Conservation (phyloP, 2,113 vertebrate species). For the Apaloderma vittatum region DNA sequence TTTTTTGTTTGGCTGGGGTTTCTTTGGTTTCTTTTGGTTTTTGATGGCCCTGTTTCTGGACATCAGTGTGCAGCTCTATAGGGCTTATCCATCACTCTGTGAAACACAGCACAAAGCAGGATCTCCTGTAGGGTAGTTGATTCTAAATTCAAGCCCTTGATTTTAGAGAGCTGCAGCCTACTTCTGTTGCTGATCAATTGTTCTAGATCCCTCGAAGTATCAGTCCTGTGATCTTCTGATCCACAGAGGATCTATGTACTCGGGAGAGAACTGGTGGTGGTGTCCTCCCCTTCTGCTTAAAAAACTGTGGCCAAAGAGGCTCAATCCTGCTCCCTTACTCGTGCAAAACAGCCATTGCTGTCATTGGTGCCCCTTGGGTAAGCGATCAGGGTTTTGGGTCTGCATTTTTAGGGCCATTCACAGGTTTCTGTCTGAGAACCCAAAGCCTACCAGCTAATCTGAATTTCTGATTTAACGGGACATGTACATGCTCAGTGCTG, state of each 20-base stretch:
- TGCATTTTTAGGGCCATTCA: background rate
- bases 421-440: background rate
- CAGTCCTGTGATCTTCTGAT: background rate
- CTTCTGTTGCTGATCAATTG: background rate
- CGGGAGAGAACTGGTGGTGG: background rate
- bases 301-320: background rate
- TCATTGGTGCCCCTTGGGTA: no score
- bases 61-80: background rate
- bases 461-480: background rate
- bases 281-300: background rate
- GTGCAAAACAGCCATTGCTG: background rate
- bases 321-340: background rate
- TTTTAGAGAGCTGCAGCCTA: background rate
- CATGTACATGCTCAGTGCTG: background rate
- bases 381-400: background rate
- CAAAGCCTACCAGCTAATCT: background rate
- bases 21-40: background rate
- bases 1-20: background rate
- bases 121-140: rapidly evolving
- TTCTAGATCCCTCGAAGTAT: background rate
- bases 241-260: background rate
- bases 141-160: background rate
- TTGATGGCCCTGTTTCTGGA: background rate
- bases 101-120: background rate
- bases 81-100: background rate